A percentile compares a stretch with the other conserved stretches of the same genome.
phyloP scores from a whole-genome alignment of 2,113 vertebrate species.

The Scomber scombrus region DNA sequence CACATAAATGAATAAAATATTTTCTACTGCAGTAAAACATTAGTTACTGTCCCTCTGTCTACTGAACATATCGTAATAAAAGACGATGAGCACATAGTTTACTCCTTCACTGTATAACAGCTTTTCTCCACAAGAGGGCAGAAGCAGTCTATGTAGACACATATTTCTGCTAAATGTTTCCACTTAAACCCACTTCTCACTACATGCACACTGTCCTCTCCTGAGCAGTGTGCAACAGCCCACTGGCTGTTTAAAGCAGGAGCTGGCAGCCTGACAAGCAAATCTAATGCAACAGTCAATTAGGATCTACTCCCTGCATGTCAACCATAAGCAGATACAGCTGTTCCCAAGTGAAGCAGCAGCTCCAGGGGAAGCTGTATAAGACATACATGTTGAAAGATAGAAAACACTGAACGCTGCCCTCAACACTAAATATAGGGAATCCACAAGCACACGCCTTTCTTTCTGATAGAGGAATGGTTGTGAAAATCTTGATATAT shows the following conservation, averaged over 20 bases:
- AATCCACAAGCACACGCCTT: constrained; percentile 21
- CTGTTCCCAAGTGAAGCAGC: constrained; percentile 58
- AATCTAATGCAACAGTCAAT: constrained; percentile 71
- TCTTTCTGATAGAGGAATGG: constrained; percentile 17
- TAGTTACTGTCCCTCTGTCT: not conserved
- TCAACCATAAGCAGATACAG: constrained; percentile 66
- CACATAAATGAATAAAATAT: too few species aligned
- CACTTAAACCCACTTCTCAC: not conserved
- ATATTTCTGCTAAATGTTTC: not conserved
- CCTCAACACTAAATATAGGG: constrained; percentile 37
- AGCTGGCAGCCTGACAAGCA: constrained; percentile 54
- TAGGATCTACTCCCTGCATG: constrained; percentile 60
- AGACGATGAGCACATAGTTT: not conserved
- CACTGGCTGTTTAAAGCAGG: constrained; percentile 31
- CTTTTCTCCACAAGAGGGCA: constrained; percentile 76
- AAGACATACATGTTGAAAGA: constrained; percentile 57
- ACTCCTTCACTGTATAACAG: not conserved
- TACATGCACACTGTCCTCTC: not conserved
- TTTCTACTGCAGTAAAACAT: not conserved
- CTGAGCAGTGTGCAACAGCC: constrained; percentile 3
- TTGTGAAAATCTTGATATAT: not conserved
- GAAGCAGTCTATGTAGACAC: constrained; percentile 3
- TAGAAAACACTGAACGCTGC: constrained; percentile 37
- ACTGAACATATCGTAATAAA: too few species aligned
- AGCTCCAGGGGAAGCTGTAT: constrained; percentile 40